Evolutionary conservation across 2,797 vertebrate genomes (phyloP).

Genomic region (Oreonectes daqikongensis): DNA sequence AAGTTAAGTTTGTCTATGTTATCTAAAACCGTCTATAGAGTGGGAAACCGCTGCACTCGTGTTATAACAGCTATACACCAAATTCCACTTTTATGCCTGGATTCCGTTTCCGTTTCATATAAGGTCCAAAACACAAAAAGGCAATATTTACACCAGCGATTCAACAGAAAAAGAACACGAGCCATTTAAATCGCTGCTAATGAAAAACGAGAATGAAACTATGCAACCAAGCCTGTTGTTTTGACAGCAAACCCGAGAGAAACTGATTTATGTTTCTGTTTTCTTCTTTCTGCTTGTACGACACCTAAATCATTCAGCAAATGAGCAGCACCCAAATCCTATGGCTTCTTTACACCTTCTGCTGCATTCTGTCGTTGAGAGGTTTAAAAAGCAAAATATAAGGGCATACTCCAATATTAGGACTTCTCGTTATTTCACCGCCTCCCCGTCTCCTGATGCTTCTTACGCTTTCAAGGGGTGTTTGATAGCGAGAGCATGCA

Average conservation of each 20-base stretch:
- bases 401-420: constrained; percentile 2
- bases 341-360: constrained; percentile 59
- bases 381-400: not conserved
- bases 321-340: constrained; percentile 58
- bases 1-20: too few species aligned
- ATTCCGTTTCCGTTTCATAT: too few species aligned
- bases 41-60: too few species aligned
- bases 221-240: not conserved
- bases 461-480: not conserved
- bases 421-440: not conserved
- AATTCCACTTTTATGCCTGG: too few species aligned
- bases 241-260: not conserved
- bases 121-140: not conserved
- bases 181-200: not conserved
- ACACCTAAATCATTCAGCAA: constrained; percentile 38
- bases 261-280: not conserved
- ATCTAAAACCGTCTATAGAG: too few species aligned
- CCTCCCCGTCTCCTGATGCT: not conserved
- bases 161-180: not conserved
- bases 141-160: not conserved
- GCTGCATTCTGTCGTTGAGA: not conserved
- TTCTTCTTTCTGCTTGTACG: constrained; percentile 7
- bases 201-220: not conserved
- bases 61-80: too few species aligned
- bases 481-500: constrained; percentile 29